Evolutionary conservation across 2,888 invertebrate species (phyloP), one percentile per base, ranked within the genome.

Genomic region (Oscheius sp.): DNA sequence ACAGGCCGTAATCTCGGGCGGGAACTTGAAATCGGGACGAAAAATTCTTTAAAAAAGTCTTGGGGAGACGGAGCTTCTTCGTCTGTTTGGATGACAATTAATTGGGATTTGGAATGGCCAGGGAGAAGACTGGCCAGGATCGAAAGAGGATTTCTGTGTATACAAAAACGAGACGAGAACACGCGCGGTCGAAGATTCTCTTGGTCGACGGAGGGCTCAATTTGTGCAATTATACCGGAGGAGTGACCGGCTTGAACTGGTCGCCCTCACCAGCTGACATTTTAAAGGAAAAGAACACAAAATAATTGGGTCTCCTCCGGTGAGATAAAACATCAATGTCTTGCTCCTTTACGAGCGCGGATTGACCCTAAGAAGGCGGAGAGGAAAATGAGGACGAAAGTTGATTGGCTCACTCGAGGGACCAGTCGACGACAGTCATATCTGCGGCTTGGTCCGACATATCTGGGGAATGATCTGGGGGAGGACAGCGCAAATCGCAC

Each of bases 101-200:
- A 35, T 35, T 35, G 35, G 35, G 35, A 35, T 6, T 35, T 35
- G 35, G 5, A 35, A 35, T 9, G 43, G 41, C 13, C 45, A 16
- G 23, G 18, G 58, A 25, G 13, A 58, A 58, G 29, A 29, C 27
- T 16, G 58, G 18, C 3, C 3, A 18, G 16, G 13, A 43, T 43
- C 45, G 35, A 9, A 35, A 9, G 35, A 35, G 35, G 35, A 35
- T 9, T 35, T 35, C 35, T 35, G 35, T 35, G 35, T 35, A 35
- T 35, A 35, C 35, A 59, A 29, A 59, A 59, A 59, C 18, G n/a
- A n/a, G n/a, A 59, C 35, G 41, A 16, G 35, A 29, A 59, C 59
- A 59, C 59, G 59, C 25, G 35, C 59, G 59, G 41, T 41, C 41
- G 59, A 59, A 59, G 59, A 59, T 23, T 53, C 23, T 21, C 53